phyloP scores from a whole-genome alignment of 53 echinoderm and acorn worm species.

The Paelopatides confundens region DNA sequence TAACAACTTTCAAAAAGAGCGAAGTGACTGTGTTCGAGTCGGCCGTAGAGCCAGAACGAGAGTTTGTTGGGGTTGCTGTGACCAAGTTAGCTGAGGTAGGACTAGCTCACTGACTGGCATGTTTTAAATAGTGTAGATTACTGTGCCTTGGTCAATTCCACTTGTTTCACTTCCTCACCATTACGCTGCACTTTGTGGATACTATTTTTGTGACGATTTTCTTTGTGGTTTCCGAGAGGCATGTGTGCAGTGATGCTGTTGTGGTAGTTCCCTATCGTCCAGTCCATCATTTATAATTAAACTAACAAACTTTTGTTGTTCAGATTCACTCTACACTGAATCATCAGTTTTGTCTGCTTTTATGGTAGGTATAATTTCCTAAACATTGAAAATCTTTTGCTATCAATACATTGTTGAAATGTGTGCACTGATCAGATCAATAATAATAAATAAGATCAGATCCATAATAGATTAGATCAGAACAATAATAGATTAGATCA shows the following conservation, averaged over 20 bases:
- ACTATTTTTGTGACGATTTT: not conserved
- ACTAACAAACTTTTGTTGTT: too few relatives aligned
- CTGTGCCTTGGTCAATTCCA: not conserved
- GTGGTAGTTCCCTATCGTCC: not conserved
- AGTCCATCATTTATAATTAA: not conserved
- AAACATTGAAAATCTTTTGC: too few relatives aligned
- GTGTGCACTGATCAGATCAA: too few relatives aligned
- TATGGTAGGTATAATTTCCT: too few relatives aligned
- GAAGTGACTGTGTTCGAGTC: slow-evolving; percentile 96
- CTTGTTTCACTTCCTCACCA: not conserved
- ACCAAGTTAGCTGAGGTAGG: slow-evolving; percentile 89
- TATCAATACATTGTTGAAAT: too few relatives aligned
- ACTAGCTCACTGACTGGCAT: slow-evolving; percentile 44
- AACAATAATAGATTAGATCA: too few relatives aligned
- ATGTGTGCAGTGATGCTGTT: not conserved
- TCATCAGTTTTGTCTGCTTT: too few relatives aligned
- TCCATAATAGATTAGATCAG: too few relatives aligned
- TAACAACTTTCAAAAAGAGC: slow-evolving; percentile 26
- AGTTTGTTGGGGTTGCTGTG: slow-evolving; percentile 66
- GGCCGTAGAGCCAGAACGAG: slow-evolving; percentile 55
- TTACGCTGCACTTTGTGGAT: not conserved
- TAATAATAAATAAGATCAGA: too few relatives aligned
- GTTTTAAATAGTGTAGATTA: not conserved
- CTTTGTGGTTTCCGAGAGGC: not conserved
- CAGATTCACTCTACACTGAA: too few relatives aligned